Evolutionary conservation across 2,888 invertebrate genomes (phyloP).

Genomic region (Theristus sp.): DNA sequence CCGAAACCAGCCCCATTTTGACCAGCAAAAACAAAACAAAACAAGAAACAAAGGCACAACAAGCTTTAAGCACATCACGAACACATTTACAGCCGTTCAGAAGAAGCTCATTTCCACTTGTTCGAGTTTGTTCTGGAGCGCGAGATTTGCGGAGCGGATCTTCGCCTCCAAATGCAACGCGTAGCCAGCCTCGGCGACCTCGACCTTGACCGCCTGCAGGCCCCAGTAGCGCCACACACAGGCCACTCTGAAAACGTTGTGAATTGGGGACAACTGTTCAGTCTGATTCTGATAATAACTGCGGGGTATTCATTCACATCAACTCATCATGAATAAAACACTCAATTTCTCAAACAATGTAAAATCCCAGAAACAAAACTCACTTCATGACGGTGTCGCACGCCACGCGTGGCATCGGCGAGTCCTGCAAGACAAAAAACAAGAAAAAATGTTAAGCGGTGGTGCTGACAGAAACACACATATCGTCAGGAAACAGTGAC

Average conservation of each 20-base stretch:
- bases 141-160: background rate
- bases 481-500: too few relatives aligned
- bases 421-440: too few relatives aligned
- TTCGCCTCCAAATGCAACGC: background rate
- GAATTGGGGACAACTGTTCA: too few relatives aligned
- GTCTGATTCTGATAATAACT: too few relatives aligned
- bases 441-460: background rate
- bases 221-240: constrained; percentile 3
- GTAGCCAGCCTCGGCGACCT: background rate
- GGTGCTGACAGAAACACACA: background rate
- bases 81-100: background rate
- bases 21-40: background rate
- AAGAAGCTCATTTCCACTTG: background rate
- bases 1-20: too few relatives aligned
- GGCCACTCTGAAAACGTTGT: background rate
- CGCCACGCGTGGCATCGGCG: background rate
- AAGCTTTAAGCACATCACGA: background rate
- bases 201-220: constrained; percentile 1
- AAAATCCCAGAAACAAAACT: background rate
- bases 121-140: background rate
- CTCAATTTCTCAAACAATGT: too few relatives aligned
- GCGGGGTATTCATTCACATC: too few relatives aligned
- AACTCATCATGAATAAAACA: too few relatives aligned
- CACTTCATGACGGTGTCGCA: background rate
- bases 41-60: background rate